Percentiles rank a stretch among this genome's conserved stretches.
phyloP scores from a whole-genome alignment of 2,797 vertebrate species.

The Enteromius afrohamiltoni region DNA sequence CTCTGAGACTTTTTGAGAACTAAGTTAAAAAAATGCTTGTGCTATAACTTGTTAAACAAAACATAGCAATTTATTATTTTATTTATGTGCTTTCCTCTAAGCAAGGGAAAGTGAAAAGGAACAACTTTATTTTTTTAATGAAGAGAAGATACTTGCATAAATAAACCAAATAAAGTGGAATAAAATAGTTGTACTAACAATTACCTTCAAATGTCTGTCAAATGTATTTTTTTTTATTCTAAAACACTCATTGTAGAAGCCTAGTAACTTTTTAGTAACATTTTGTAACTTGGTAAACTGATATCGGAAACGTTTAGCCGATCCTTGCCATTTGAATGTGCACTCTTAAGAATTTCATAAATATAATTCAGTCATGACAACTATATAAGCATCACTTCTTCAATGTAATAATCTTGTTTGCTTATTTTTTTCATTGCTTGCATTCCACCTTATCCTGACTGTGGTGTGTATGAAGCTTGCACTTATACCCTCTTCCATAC shows the following conservation, averaged over 20 bases:
- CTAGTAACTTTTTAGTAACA: too few species aligned
- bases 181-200: not conserved
- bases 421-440: conserved; percentile 56
- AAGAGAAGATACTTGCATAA: not conserved
- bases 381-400: not conserved
- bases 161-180: not conserved
- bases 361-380: not conserved
- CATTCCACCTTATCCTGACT: conserved; percentile 51
- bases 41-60: not conserved
- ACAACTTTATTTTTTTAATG: not conserved
- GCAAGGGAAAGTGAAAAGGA: not conserved
- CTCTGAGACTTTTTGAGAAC: not conserved
- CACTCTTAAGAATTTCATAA: not conserved
- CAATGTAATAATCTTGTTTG: conserved; percentile 40
- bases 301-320: not conserved
- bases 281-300: too few species aligned
- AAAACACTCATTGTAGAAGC: too few species aligned
- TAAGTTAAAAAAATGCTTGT: not conserved
- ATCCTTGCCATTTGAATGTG: not conserved
- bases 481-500: conserved; percentile 49
- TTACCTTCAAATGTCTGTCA: not conserved
- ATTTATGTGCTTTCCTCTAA: not conserved
- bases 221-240: not conserved
- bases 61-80: not conserved
- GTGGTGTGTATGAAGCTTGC: conserved; percentile 67